These are phyloP conservation scores for Fragum sueziense DNA, from an alignment of 2,888 invertebrate genomes.

Conservation along the genomic window DNA sequence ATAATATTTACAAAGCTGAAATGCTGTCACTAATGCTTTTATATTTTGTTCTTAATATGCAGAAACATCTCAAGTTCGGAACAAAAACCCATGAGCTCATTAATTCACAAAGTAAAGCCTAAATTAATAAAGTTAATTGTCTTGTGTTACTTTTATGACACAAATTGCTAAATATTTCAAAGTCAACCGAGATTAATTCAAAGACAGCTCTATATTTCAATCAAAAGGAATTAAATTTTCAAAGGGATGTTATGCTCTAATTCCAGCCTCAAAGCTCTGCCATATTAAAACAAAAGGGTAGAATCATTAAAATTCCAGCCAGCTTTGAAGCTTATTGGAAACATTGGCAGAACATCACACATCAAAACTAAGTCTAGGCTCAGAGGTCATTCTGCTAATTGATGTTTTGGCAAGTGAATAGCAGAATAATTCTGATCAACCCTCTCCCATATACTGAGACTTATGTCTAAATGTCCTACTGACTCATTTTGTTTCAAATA, in stretches of 20 bases:
- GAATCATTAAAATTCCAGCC: not conserved
- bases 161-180: too few species aligned
- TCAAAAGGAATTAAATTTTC: not conserved
- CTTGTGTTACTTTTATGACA: too few species aligned
- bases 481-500: too few species aligned
- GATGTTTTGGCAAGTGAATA: not conserved
- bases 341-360: not conserved
- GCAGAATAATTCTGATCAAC: not conserved
- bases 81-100: too few species aligned
- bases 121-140: too few species aligned
- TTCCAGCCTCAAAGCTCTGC: not conserved
- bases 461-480: too few species aligned
- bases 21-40: too few species aligned
- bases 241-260: too few species aligned
- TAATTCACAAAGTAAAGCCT: too few species aligned
- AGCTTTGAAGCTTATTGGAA: constrained; percentile 7
- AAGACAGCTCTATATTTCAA: not conserved
- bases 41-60: too few species aligned
- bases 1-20: too few species aligned
- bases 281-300: not conserved
- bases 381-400: not conserved
- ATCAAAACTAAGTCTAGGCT: not conserved
- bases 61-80: too few species aligned
- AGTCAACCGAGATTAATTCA: not conserved
- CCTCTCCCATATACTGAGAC: not conserved